Conservation (phyloP, 2,797 vertebrate genomes). For the Arremon brunneinucha region DNA sequence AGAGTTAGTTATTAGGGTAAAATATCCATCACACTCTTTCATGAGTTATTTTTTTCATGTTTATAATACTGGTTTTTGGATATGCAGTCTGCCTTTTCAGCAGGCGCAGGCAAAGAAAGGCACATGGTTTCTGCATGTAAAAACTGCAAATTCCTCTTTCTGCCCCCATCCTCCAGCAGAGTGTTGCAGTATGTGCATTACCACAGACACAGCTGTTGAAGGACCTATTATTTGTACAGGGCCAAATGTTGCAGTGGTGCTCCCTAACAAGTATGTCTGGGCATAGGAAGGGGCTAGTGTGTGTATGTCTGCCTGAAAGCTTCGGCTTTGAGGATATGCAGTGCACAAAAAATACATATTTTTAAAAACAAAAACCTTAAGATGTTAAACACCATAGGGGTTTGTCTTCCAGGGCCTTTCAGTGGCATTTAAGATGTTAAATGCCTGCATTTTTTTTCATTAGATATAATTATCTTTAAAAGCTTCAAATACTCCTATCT, state of each 20-base stretch:
- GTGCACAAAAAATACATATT: accelerated
- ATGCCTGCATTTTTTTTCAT: neutral
- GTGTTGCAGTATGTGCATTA: neutral
- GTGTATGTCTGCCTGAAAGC: neutral
- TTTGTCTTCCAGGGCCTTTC: neutral
- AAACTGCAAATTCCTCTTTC: conserved; percentile 21
- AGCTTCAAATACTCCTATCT: neutral
- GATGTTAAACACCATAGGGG: neutral
- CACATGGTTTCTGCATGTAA: neutral
- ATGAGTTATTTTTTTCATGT: neutral
- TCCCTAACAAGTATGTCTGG: neutral
- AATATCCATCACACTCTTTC: neutral
- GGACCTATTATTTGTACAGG: neutral
- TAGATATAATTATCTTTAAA: neutral
- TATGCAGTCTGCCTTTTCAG: neutral
- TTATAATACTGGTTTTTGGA: neutral
- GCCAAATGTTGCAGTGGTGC: neutral
- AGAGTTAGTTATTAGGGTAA: neutral
- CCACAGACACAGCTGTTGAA: neutral
- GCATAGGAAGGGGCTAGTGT: neutral
- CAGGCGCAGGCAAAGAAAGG: neutral
- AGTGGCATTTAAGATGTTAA: neutral
- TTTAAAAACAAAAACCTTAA: neutral
- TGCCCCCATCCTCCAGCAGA: neutral
- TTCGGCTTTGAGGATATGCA: neutral